Conservation (phyloP, 2,113 vertebrate species). For the Rhabdornis inornatus region DNA sequence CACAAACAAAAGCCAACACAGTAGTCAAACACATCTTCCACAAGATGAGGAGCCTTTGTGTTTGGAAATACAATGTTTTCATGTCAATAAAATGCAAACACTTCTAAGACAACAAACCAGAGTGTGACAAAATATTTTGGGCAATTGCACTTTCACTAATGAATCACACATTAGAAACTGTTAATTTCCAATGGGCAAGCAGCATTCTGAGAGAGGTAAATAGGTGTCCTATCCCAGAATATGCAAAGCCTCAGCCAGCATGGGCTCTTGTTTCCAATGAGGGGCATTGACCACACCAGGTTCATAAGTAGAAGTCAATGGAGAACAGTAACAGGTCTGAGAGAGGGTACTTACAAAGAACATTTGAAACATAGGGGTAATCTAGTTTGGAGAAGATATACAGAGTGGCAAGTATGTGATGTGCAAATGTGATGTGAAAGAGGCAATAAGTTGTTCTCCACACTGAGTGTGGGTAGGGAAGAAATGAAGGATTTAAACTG, state of each 20-base stretch:
- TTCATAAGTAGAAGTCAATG: not conserved
- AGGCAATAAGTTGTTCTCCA: not conserved
- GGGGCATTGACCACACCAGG: not conserved
- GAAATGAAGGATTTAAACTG: not conserved
- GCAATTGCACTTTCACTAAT: not conserved
- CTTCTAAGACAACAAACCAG: not conserved
- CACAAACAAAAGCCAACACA: not conserved
- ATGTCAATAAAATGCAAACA: not conserved
- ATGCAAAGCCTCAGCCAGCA: not conserved
- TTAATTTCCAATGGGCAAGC: not conserved
- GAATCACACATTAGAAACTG: not conserved
- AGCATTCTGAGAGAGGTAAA: not conserved
- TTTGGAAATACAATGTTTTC: not conserved
- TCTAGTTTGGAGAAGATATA: not conserved
- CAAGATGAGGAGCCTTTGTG: not conserved
- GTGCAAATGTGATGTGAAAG: not conserved
- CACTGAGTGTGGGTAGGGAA: not conserved
- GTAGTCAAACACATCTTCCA: not conserved
- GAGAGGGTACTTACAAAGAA: not conserved
- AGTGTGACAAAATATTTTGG: not conserved
- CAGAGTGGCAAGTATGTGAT: not conserved
- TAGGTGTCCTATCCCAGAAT: not conserved
- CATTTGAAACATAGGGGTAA: not conserved
- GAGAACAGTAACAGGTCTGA: not conserved
- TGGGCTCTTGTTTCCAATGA: not conserved